These are phyloP conservation scores for Elanoides forficatus DNA, from an alignment of 2,113 vertebrate genomes.

Conservation along the genomic window DNA sequence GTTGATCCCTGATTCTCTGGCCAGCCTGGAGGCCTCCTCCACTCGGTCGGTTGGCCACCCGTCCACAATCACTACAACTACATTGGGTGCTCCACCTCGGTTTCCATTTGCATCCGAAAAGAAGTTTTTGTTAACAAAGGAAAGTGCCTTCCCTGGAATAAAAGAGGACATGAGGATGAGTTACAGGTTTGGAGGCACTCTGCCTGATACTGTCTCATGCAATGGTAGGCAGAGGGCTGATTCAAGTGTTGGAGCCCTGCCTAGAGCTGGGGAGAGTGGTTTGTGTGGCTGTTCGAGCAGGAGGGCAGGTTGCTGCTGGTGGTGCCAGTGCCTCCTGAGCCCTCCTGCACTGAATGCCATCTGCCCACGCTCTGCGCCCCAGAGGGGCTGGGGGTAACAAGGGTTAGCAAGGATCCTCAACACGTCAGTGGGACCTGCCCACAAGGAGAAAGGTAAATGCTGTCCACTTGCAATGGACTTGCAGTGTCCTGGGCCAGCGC, in stretches of 20 bases:
- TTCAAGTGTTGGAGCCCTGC: neutral
- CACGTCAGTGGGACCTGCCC: fast-evolving
- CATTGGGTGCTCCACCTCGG: conserved; percentile 87
- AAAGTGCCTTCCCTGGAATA: conserved; percentile 87
- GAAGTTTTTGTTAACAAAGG: conserved; percentile 90
- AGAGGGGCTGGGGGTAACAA: neutral
- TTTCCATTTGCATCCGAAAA: conserved; percentile 92
- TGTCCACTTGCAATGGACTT: fast-evolving
- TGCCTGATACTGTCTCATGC: neutral
- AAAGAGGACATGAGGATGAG: neutral
- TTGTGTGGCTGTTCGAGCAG: neutral
- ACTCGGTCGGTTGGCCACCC: conserved; percentile 96
- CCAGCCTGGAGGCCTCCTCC: conserved; percentile 89
- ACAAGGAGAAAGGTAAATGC: neutral
- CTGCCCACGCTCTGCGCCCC: fast-evolving
- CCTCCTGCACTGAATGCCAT: neutral
- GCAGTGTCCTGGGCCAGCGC: fast-evolving
- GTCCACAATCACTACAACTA: conserved; percentile 91
- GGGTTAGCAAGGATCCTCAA: neutral
- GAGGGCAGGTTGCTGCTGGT: neutral
- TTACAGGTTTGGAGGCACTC: neutral
- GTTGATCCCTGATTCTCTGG: conserved; percentile 96
- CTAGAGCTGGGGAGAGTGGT: neutral
- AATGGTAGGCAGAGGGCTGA: neutral
- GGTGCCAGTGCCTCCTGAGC: neutral